Evolutionary conservation across 2,888 invertebrate species (phyloP), one percentile per base, ranked within the genome.

Genomic region (Azorinus chamasolen): DNA sequence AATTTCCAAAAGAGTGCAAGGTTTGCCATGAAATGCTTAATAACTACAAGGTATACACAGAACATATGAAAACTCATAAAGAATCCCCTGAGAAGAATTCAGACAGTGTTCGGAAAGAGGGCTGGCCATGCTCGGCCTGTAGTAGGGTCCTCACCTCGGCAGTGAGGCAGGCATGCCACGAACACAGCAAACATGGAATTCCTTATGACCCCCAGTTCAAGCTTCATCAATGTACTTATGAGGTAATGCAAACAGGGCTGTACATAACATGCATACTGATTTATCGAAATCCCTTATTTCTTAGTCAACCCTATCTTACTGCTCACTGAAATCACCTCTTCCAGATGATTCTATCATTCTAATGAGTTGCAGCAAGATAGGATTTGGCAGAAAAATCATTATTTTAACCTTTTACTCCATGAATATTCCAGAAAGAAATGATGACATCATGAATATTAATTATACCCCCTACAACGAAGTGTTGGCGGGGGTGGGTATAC

Each of bases 121-220:
- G 43, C 22, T 73, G 73, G 73, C 73, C 66, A 43, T 73, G 73
- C 45, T 25, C 53, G 24, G 66, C 66, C 24, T 73, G 73, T 50
- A 39, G 32, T 16, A 58, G 66, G 16, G 24, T 24, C 1, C 39
- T 73, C n/a, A 62, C 66, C 1, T 59, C 73, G 1, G 62, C 57
- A 1, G 73, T 73, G 5, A 45, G 73, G 22, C 66, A 66, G 18
- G 73, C 73, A 2, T 73, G 73, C 54, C 73, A 73, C 22, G 57
- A 66, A 39, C 66, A 66, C 62, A 73, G 73, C 37, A 73, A 73
- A 55, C 73, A 73, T 51, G 73, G 73, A 5, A 73, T 73, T 45
- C 73, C 73, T 1, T 73, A 66, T 73, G 73, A 73, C 20, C 48
- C 45, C 16, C 45, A 50, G 48, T 66, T 73, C 10, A 73, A 68